Evolutionary conservation across 2,888 invertebrate species (phyloP).

Genomic region (Coremacera marginata): DNA sequence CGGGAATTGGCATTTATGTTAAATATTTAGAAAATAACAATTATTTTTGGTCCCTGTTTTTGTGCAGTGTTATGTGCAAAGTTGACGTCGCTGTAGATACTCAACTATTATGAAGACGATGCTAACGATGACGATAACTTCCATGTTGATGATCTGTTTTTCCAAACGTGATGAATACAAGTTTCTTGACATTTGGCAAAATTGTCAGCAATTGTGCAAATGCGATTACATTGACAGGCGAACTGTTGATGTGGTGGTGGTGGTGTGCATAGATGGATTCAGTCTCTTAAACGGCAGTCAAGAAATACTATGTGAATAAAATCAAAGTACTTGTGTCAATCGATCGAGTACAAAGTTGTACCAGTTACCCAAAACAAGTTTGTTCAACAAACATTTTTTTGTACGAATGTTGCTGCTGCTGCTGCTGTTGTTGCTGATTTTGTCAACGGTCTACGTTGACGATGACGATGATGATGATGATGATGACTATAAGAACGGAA

Average conservation of each 20-base stretch:
- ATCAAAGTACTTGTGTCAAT: background rate
- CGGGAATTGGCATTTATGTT: no score
- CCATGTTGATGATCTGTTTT: constrained; percentile 10
- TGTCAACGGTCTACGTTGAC: background rate
- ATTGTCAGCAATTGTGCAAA: constrained; percentile 2
- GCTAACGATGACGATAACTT: background rate
- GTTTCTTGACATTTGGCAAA: constrained; percentile 11
- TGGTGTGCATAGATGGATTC: background rate
- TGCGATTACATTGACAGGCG: background rate
- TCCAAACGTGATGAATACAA: constrained; percentile 9
- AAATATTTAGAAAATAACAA: no score
- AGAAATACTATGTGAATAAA: background rate
- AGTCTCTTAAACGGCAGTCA: background rate
- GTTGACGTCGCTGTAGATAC: no score
- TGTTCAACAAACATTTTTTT: background rate
- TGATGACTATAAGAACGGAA: background rate
- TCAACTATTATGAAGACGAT: background rate
- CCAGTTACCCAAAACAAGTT: constrained; percentile 16
- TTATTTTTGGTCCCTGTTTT: no score
- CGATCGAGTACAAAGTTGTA: background rate
- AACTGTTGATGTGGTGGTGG: background rate
- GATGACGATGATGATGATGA: background rate
- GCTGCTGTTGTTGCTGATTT: background rate
- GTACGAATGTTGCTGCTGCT: background rate
- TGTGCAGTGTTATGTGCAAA: no score